These are phyloP conservation scores for Coptodon bakossiorum DNA, from an alignment of 2,113 vertebrate genomes.

Conservation along the genomic window DNA sequence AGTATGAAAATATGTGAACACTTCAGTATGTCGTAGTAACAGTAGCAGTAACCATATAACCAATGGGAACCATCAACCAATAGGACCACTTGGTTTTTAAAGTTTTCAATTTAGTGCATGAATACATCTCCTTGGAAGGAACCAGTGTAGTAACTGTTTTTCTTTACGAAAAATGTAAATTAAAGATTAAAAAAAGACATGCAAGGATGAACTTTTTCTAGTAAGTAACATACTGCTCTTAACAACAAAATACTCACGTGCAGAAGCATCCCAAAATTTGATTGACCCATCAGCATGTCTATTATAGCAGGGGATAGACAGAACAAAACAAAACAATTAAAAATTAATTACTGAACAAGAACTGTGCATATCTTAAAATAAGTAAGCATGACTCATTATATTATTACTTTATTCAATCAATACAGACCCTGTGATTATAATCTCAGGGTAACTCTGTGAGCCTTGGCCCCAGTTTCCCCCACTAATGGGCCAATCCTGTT, in stretches of 20 bases:
- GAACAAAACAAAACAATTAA: not conserved
- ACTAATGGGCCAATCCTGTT: conserved; percentile 93
- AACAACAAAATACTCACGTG: conserved; percentile 74
- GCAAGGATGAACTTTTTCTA: not conserved
- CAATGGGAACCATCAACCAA: not conserved
- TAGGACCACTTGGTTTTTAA: not conserved
- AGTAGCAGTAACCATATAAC: not conserved
- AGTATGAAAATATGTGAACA: not conserved
- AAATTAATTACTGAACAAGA: not conserved
- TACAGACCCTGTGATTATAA: conserved; percentile 96
- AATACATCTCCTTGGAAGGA: not conserved
- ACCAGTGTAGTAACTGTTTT: not conserved
- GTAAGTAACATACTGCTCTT: not conserved
- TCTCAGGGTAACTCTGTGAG: conserved; percentile 93
- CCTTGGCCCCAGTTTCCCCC: conserved; percentile 96
- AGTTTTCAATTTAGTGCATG: not conserved
- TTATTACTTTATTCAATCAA: not conserved
- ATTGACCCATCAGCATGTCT: conserved; percentile 96
- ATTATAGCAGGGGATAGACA: not conserved
- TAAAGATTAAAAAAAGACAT: not conserved
- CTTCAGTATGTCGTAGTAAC: not conserved
- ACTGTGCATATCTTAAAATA: not conserved
- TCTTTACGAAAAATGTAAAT: not conserved
- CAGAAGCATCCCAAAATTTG: conserved; percentile 98
- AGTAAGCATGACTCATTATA: not conserved